phyloP scores from a whole-genome alignment of 2,888 invertebrate genomes.

The Cosmia pyralina region DNA sequence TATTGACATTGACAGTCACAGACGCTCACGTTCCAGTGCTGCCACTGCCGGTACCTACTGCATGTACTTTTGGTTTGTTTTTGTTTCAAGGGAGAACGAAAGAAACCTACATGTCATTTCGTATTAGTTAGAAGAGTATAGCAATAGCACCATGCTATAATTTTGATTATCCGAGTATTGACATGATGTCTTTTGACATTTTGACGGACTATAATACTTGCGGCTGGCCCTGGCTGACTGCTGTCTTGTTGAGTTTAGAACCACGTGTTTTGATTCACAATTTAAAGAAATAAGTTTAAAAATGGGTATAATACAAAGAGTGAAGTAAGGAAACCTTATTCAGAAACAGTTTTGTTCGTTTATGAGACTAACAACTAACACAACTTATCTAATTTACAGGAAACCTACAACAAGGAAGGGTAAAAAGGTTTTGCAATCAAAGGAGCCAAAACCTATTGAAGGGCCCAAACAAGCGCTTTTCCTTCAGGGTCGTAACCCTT shows the following conservation, averaged over 20 bases:
- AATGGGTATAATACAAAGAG: conserved; percentile 85
- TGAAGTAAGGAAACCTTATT: conserved; percentile 74
- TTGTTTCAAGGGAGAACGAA: not conserved
- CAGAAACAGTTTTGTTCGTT: not conserved
- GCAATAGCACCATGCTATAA: not conserved
- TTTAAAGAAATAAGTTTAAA: conserved; percentile 18
- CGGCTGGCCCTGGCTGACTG: too few relatives aligned
- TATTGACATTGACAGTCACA: conserved; percentile 7
- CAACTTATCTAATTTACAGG: conserved; percentile 85
- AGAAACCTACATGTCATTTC: not conserved
- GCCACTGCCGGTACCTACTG: not conserved
- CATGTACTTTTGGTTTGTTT: not conserved
- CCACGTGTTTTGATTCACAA: conserved; percentile 41
- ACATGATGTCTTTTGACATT: conserved; percentile 1
- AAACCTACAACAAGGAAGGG: conserved; percentile 97
- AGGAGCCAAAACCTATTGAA: conserved; percentile 97
- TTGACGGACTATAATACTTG: not conserved
- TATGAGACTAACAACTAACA: not conserved
- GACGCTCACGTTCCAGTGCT: not conserved
- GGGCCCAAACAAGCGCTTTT: conserved; percentile 96
- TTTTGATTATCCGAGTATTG: too few relatives aligned
- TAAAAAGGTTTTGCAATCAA: conserved; percentile 94
- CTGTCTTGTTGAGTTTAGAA: conserved; percentile 1
- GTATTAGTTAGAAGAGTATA: not conserved
- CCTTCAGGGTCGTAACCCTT: conserved; percentile 95